A percentile compares a stretch with the other conserved stretches of the same genome.
Conservation (phyloP, 2,888 invertebrate species). For the Thera obeliscata region DNA sequence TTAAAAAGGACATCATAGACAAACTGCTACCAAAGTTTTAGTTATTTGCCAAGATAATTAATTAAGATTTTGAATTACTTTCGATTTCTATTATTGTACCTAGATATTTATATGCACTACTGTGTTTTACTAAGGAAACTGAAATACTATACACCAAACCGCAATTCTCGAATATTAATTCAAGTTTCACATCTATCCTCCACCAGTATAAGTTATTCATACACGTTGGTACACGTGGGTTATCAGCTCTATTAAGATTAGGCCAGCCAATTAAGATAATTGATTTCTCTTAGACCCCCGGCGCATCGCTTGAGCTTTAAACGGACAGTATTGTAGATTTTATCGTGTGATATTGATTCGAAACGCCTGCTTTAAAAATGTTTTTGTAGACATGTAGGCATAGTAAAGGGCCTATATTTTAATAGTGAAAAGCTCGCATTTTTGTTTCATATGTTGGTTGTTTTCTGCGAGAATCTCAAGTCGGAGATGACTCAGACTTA, state of each 20-base stretch:
- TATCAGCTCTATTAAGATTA: conserved; percentile 74
- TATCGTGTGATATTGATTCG: conserved; percentile 43
- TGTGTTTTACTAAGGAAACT: too few relatives aligned
- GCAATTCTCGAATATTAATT: neutral
- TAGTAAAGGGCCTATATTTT: neutral
- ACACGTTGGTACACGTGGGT: conserved; percentile 62
- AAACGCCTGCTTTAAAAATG: conserved; percentile 31
- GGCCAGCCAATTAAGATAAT: conserved; percentile 80
- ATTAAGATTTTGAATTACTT: too few relatives aligned
- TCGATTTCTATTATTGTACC: too few relatives aligned
- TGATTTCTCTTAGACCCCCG: conserved; percentile 71
- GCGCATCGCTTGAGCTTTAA: conserved; percentile 52
- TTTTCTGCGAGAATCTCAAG: too few relatives aligned
- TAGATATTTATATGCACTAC: too few relatives aligned
- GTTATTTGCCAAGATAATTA: too few relatives aligned
- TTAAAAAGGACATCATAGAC: too few relatives aligned
- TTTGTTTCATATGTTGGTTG: neutral
- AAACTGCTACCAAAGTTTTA: too few relatives aligned
- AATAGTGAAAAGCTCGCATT: neutral
- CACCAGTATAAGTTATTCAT: neutral
- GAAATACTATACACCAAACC: too few relatives aligned
- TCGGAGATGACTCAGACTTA: too few relatives aligned
- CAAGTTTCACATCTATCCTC: conserved; percentile 17
- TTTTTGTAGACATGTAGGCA: conserved; percentile 1
- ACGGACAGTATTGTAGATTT: conserved; percentile 47